phyloP scores from a whole-genome alignment of 2,888 invertebrate species.

The Malthinus seriepunctatus region DNA sequence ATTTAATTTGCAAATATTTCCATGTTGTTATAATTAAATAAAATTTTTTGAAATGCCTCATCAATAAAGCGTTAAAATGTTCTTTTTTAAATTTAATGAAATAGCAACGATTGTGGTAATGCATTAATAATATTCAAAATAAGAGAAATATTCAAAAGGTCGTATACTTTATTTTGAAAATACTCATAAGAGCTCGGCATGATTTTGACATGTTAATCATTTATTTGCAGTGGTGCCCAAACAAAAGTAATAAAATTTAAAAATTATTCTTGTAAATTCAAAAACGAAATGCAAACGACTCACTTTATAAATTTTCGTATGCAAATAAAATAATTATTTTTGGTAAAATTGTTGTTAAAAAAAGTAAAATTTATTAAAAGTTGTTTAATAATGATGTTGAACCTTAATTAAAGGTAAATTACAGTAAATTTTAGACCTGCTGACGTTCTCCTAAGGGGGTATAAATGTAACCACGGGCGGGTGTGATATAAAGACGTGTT shows the following conservation, averaged over 20 bases:
- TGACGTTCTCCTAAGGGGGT: constrained; percentile 32
- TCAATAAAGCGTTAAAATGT: no score
- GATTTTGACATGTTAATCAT: constrained; percentile 40
- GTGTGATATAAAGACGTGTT: constrained; percentile 47
- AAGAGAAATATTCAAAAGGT: constrained; percentile 33
- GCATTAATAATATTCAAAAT: constrained; percentile 24
- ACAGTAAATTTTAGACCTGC: constrained; percentile 16
- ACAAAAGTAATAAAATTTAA: background rate
- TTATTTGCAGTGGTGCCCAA: constrained; percentile 21
- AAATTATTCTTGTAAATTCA: background rate
- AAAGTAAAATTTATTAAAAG: background rate
- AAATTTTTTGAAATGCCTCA: no score
- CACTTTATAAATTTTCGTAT: background rate
- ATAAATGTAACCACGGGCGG: constrained; percentile 41
- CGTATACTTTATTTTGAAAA: constrained; percentile 36
- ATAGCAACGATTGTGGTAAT: constrained; percentile 6
- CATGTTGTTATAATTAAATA: no score
- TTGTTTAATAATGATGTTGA: background rate
- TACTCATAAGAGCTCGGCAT: constrained; percentile 33
- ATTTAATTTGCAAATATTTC: no score
- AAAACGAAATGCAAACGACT: background rate
- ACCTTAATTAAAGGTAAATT: background rate
- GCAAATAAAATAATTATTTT: background rate
- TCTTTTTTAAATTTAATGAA: no score
- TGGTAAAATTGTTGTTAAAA: background rate